A percentile compares a stretch with the other conserved stretches of the same genome.
Evolutionary conservation across 2,888 invertebrate genomes (phyloP).

Genomic region (Ypsolopha sequella): DNA sequence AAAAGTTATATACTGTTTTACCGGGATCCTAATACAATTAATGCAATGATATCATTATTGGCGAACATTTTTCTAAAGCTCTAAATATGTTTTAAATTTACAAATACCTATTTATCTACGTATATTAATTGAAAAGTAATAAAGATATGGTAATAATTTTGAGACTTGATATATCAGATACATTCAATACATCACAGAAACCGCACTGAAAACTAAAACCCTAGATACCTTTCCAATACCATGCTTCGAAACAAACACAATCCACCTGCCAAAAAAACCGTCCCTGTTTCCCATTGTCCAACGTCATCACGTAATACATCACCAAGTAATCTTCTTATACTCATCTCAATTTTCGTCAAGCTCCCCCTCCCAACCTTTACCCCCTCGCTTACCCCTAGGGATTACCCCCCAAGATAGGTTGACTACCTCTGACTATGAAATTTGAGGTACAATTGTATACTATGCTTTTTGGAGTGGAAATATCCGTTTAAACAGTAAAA

Average conservation of each 20-base stretch:
- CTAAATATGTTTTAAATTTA: too few species aligned
- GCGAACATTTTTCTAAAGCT: too few species aligned
- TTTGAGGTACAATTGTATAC: too few species aligned
- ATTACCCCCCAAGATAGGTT: constrained; percentile 23
- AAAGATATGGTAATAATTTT: too few species aligned
- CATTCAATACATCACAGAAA: neutral
- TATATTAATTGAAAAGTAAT: too few species aligned
- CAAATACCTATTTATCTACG: too few species aligned
- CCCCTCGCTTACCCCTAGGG: constrained; percentile 23
- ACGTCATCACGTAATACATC: constrained; percentile 53
- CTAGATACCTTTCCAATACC: neutral
- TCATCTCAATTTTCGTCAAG: constrained; percentile 42
- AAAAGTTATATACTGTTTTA: too few species aligned
- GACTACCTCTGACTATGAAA: neutral
- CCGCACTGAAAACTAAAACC: neutral
- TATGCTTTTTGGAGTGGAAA: too few species aligned
- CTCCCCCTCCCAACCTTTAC: constrained; percentile 14
- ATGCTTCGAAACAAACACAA: neutral
- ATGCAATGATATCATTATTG: too few species aligned
- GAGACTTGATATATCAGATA: neutral
- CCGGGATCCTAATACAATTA: too few species aligned
- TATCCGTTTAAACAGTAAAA: too few species aligned
- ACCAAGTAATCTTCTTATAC: constrained; percentile 60
- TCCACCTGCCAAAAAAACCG: neutral
- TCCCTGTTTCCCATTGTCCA: neutral